A percentile compares a stretch with the other conserved stretches of the same genome.
phyloP scores from a whole-genome alignment of 2,888 invertebrate species.

The Arenicola marina region DNA sequence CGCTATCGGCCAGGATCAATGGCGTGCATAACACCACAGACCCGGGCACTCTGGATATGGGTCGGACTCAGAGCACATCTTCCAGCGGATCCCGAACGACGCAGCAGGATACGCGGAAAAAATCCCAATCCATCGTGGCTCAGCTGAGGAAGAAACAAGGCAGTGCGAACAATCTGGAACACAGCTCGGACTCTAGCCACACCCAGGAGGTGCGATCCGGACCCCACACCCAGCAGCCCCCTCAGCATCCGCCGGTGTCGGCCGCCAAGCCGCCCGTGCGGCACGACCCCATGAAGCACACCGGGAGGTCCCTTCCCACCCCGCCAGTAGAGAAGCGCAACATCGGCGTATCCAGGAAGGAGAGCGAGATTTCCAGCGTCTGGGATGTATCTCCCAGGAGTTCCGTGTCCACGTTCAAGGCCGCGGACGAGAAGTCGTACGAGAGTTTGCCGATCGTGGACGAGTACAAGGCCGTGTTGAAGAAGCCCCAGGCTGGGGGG shows the following conservation, averaged over 20 bases:
- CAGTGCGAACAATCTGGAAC: neutral
- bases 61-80: neutral
- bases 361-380: slow-evolving; percentile 24
- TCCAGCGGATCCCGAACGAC: neutral
- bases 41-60: neutral
- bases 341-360: neutral
- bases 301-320: neutral
- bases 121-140: neutral
- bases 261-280: no score
- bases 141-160: neutral
- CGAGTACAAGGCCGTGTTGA: neutral
- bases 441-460: neutral
- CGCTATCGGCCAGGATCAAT: neutral
- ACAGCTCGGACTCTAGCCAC: neutral
- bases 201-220: neutral
- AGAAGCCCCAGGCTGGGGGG: neutral
- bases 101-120: neutral
- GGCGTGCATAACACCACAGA: neutral
- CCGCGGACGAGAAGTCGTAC: neutral
- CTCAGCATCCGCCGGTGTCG: no score
- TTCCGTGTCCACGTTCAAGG: slow-evolving; percentile 6
- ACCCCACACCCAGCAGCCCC: neutral
- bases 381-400: slow-evolving; percentile 29
- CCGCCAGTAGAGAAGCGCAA: neutral
- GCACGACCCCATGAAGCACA: no score